These are phyloP conservation scores for Lepisosteus oculatus DNA, from an alignment of 2,113 vertebrate species.

Conservation along the genomic window DNA sequence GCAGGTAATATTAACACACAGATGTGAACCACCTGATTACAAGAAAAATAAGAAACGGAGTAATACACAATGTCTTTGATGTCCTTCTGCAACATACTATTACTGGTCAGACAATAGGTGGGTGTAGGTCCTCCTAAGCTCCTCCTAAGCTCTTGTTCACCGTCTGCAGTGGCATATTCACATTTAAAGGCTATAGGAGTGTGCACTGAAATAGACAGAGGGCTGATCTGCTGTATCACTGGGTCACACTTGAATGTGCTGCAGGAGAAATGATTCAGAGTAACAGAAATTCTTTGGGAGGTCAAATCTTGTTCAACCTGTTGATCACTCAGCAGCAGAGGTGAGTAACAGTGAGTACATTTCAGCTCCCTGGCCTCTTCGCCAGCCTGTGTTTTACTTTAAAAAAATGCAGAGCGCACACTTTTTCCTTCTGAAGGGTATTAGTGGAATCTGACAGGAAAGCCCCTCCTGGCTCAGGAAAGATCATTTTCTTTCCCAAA, in stretches of 20 bases:
- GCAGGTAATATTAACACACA: slow-evolving; percentile 73
- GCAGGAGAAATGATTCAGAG: slow-evolving; percentile 53
- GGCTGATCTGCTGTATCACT: slow-evolving; percentile 53
- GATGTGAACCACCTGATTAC: slow-evolving; percentile 49
- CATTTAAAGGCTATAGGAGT: slow-evolving; percentile 44
- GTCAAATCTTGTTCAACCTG: slow-evolving; percentile 56
- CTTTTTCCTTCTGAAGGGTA: slow-evolving; percentile 35
- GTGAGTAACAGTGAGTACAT: slow-evolving; percentile 55
- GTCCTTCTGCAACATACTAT: slow-evolving; percentile 61
- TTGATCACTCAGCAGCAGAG: slow-evolving; percentile 52
- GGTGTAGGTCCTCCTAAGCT: slow-evolving; percentile 43
- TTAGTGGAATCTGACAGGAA: slow-evolving; percentile 21
- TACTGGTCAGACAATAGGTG: slow-evolving; percentile 60
- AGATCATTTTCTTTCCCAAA: too few species aligned
- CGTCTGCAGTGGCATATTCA: slow-evolving; percentile 42
- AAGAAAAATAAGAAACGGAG: slow-evolving; percentile 55
- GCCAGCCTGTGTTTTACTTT: too few species aligned
- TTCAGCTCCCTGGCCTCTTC: slow-evolving; percentile 51
- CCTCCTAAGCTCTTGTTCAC: slow-evolving; percentile 37
- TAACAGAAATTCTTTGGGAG: slow-evolving; percentile 38
- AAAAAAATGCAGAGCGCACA: slow-evolving; percentile 11
- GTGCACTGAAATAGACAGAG: slow-evolving; percentile 40
- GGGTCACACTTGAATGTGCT: slow-evolving; percentile 47
- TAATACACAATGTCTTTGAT: slow-evolving; percentile 66
- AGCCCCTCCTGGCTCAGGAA: not conserved